phyloP scores from a whole-genome alignment of 2,113 vertebrate species.

The Tenrec ecaudatus region DNA sequence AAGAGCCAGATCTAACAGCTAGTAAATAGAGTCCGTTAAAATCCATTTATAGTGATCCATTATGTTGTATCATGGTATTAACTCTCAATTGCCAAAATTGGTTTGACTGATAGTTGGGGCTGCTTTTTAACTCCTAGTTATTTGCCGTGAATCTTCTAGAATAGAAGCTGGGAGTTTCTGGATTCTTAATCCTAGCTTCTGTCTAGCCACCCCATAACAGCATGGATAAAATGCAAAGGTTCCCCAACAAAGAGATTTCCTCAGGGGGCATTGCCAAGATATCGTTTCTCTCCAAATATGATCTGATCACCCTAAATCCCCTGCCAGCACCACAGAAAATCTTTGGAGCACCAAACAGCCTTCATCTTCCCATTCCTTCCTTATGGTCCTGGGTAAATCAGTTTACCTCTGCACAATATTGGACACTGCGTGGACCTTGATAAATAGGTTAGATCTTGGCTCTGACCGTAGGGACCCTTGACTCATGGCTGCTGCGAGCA shows the following conservation, averaged over 20 bases:
- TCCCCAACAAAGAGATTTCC: constrained; percentile 22
- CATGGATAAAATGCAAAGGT: constrained; percentile 48
- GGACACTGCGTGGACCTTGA: constrained; percentile 9
- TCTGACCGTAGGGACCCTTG: constrained; percentile 20
- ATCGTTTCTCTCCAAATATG: constrained; percentile 44
- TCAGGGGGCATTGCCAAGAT: not conserved
- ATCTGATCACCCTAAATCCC: constrained; percentile 31
- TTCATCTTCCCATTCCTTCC: constrained; percentile 10
- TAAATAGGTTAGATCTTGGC: constrained; percentile 48
- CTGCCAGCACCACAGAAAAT: constrained; percentile 40
- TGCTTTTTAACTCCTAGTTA: constrained; percentile 45
- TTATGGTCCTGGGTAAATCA: constrained; percentile 21
- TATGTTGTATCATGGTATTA: constrained; percentile 59
- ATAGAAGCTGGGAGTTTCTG: not conserved
- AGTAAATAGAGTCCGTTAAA: constrained; percentile 56
- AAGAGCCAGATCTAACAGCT: constrained; percentile 38
- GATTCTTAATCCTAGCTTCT: constrained; percentile 42
- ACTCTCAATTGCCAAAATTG: constrained; percentile 50
- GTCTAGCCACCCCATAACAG: constrained; percentile 32
- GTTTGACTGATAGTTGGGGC: constrained; percentile 8
- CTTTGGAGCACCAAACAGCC: constrained; percentile 11
- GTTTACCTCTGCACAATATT: not conserved
- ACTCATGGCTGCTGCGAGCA: not conserved
- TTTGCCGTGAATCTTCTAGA: constrained; percentile 23
- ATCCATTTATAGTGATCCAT: constrained; percentile 41